Evolutionary conservation across 2,113 vertebrate species (phyloP).

Genomic region (Isichthys henryi): DNA sequence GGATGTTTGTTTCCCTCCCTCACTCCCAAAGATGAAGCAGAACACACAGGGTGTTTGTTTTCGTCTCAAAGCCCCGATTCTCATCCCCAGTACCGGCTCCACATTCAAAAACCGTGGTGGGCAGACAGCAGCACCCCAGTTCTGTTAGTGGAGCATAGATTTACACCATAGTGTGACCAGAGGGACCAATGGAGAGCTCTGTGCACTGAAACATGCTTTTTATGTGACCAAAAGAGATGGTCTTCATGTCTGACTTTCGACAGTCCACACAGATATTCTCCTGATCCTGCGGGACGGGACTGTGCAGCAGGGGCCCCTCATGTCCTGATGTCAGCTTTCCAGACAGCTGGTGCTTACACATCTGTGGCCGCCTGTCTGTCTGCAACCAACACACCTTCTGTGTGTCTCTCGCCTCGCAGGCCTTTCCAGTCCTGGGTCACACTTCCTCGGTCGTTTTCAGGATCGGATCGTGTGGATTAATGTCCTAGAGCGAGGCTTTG

Average conservation of each 20-base stretch:
- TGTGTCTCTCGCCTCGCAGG: slow-evolving; percentile 56
- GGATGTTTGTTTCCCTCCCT: neutral
- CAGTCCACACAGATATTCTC: slow-evolving; percentile 21
- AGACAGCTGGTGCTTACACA: neutral
- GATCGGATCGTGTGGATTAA: slow-evolving; percentile 91
- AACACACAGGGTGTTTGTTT: slow-evolving; percentile 23
- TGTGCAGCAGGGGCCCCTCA: neutral
- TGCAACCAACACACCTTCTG: neutral
- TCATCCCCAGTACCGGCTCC: neutral
- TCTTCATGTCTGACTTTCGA: slow-evolving; percentile 17
- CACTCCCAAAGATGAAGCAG: neutral
- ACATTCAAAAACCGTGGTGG: neutral
- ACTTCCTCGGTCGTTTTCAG: slow-evolving; percentile 92
- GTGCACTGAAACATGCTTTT: neutral
- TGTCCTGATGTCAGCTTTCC: neutral
- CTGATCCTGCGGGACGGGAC: slow-evolving; percentile 16
- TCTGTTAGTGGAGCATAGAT: neutral
- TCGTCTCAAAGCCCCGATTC: slow-evolving; percentile 2
- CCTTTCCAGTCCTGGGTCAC: slow-evolving; percentile 78
- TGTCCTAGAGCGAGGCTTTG: slow-evolving; percentile 85
- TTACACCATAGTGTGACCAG: neutral
- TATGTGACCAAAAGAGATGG: neutral
- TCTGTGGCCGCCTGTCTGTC: neutral
- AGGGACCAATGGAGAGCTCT: neutral
- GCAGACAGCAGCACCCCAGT: neutral